Percentiles rank a stretch among this genome's conserved stretches.
Conservation (phyloP, 2,888 invertebrate genomes). For the Tiliacea citrago region DNA sequence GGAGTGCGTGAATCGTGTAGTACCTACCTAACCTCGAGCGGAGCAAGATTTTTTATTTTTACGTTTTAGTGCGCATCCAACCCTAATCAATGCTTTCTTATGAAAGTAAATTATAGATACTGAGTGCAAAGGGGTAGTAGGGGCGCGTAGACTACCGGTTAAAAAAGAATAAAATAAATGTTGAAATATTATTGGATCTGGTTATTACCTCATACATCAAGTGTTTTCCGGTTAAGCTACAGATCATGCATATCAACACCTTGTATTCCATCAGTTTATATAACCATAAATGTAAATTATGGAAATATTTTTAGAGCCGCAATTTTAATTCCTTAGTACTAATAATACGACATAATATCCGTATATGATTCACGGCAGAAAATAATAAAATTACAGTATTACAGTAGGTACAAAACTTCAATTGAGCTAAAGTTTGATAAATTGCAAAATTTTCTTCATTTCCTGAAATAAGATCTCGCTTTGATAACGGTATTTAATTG, state of each 20-base stretch:
- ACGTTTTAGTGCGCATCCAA: not conserved
- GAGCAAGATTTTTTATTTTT: not conserved
- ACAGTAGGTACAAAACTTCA: not conserved
- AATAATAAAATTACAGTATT: slow-evolving; percentile 9
- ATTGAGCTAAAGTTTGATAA: not conserved
- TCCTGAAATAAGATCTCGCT: slow-evolving; percentile 27
- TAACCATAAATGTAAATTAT: not conserved
- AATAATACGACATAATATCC: not conserved
- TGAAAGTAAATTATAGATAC: too few relatives aligned
- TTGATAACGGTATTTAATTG: not conserved
- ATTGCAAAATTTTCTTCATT: not conserved
- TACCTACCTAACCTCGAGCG: not conserved
- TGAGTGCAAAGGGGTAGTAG: too few relatives aligned
- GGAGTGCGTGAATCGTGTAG: not conserved
- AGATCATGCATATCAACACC: not conserved
- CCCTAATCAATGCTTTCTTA: too few relatives aligned
- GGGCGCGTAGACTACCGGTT: not conserved
- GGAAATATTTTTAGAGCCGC: not conserved
- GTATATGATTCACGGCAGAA: not conserved
- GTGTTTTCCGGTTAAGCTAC: not conserved
- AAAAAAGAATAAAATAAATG: not conserved
- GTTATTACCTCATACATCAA: not conserved
- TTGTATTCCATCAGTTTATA: not conserved
- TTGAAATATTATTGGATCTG: not conserved
- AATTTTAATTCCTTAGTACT: not conserved